A percentile compares a stretch with the other conserved stretches of the same genome.
Conservation (phyloP, 2,888 invertebrate species). For the Caenorhabditis sp. region DNA sequence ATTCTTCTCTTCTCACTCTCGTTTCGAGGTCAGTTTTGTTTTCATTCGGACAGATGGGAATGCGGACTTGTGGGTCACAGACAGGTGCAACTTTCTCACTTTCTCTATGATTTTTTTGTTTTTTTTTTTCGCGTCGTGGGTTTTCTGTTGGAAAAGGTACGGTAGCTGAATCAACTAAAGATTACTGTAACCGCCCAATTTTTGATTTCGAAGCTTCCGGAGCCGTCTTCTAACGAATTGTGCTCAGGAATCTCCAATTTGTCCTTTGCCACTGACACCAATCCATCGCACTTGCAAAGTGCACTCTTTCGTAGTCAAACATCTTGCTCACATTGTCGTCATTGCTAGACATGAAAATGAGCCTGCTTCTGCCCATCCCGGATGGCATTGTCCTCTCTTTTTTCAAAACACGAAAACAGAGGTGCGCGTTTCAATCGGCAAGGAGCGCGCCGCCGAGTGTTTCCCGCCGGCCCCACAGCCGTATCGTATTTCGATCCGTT, state of each 20-base stretch:
- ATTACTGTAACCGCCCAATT: no score
- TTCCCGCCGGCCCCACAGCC: neutral
- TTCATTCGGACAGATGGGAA: conserved; percentile 15
- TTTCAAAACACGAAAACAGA: conserved; percentile 8
- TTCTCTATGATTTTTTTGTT: conserved; percentile 11
- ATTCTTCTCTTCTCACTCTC: conserved; percentile 29
- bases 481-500: conserved; percentile 13
- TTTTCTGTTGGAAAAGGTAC: no score
- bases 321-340: neutral
- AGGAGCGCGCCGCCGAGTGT: neutral
- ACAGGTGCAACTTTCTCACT: conserved; percentile 11
- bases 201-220: no score
- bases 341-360: neutral
- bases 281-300: neutral
- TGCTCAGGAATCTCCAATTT: neutral
- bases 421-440: neutral
- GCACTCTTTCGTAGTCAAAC: neutral
- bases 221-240: no score
- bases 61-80: no score
- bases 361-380: neutral
- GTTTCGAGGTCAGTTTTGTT: conserved; percentile 16
- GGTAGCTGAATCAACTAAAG: no score
- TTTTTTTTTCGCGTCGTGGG: no score
- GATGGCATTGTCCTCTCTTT: conserved; percentile 4
- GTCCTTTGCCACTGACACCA: neutral